Evolutionary conservation across 2,888 invertebrate genomes (phyloP).

Genomic region (Diarsia mendica): DNA sequence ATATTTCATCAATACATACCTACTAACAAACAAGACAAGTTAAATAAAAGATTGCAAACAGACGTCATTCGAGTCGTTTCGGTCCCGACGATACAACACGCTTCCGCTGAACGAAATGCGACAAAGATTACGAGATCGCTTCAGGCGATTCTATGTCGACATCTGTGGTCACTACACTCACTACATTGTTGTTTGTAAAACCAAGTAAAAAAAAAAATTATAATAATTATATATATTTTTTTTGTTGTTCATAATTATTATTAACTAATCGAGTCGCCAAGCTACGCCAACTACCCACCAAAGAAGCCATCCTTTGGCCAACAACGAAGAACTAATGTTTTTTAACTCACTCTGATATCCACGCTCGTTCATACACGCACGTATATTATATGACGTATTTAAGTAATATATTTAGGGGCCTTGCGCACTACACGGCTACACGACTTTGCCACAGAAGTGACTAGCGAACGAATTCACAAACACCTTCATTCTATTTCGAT

Average conservation of each 20-base stretch:
- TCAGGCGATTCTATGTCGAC: neutral
- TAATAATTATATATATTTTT: no score
- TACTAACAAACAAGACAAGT: neutral
- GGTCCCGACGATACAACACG: neutral
- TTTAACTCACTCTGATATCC: constrained; percentile 61
- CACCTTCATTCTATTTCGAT: no score
- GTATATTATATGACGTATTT: constrained; percentile 64
- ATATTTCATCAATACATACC: neutral
- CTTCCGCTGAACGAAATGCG: neutral
- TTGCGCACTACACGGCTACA: neutral
- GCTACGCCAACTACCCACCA: constrained; percentile 20
- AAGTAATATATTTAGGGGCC: constrained; percentile 36
- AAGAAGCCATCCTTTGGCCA: constrained; percentile 28
- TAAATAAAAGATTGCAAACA: neutral
- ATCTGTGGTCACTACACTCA: neutral
- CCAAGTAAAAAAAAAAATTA: neutral
- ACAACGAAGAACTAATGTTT: constrained; percentile 53
- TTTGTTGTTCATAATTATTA: no score
- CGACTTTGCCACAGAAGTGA: neutral
- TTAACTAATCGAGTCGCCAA: constrained; percentile 37
- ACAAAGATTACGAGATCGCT: neutral
- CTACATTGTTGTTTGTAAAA: neutral
- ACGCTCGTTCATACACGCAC: constrained; percentile 80
- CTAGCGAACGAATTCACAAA: no score
- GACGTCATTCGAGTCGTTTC: neutral